phyloP scores from a whole-genome alignment of 2,888 invertebrate genomes.

The Selenia dentaria region DNA sequence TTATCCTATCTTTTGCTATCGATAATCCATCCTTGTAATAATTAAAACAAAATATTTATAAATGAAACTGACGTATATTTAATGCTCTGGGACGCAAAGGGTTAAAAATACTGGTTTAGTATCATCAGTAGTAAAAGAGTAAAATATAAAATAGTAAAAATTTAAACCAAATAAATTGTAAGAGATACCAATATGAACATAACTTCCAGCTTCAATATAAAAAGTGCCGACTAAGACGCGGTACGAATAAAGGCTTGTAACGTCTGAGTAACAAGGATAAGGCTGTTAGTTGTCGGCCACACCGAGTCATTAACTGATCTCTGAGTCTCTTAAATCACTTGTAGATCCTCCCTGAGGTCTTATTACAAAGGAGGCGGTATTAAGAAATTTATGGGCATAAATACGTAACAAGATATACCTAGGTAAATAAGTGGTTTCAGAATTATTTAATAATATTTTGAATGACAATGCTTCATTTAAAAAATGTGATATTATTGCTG shows the following conservation, averaged over 20 bases:
- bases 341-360: conserved; percentile 68
- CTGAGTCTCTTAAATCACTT: conserved; percentile 82
- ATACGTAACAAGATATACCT: conserved; percentile 32
- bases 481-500: no score
- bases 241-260: conserved; percentile 46
- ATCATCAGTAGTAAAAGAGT: no score
- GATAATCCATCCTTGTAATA: no score
- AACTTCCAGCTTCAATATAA: conserved; percentile 34
- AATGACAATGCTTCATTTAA: no score
- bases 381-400: conserved; percentile 63
- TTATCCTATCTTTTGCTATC: no score
- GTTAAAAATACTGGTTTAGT: no score
- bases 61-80: no score
- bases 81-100: no score
- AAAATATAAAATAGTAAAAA: no score
- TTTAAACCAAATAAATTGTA: no score
- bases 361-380: conserved; percentile 74
- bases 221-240: conserved; percentile 29
- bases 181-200: conserved; percentile 19
- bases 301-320: conserved; percentile 74
- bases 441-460: neutral
- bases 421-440: neutral
- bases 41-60: no score
- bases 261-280: conserved; percentile 57
- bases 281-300: conserved; percentile 73